Conservation (phyloP, 1,140 invertebrate genomes). For the Spodoptera litura region DNA sequence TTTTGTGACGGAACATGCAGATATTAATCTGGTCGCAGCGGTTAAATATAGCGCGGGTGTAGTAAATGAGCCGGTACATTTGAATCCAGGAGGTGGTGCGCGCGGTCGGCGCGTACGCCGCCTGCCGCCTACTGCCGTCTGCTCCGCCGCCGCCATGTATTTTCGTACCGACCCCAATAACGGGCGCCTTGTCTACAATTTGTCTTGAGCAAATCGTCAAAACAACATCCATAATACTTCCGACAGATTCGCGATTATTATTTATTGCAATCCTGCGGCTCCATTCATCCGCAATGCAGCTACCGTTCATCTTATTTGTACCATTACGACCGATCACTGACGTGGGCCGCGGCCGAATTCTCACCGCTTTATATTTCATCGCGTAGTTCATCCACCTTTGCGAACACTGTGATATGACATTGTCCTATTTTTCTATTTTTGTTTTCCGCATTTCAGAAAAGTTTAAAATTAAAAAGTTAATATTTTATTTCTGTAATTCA, state of each 20-base stretch:
- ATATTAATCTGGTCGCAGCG: conserved; percentile 77
- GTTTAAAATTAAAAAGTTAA: conserved; percentile 20
- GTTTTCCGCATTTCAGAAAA: conserved; percentile 32
- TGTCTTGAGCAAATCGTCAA: conserved; percentile 82
- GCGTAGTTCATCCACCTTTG: conserved; percentile 35
- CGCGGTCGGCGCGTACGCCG: conserved; percentile 83
- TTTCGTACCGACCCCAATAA: conserved; percentile 83
- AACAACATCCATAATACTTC: conserved; percentile 70
- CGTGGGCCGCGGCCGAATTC: background rate
- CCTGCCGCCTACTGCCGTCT: conserved; percentile 79
- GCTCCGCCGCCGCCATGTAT: conserved; percentile 75
- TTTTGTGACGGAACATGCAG: conserved; percentile 76
- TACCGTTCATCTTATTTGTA: conserved; percentile 25
- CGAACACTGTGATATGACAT: conserved; percentile 33
- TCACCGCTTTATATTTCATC: conserved; percentile 7
- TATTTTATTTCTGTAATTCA: conserved; percentile 21
- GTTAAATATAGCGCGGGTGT: conserved; percentile 80
- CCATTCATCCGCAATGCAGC: conserved; percentile 52
- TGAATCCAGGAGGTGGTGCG: conserved; percentile 68
- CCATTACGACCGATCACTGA: background rate
- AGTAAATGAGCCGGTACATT: conserved; percentile 77
- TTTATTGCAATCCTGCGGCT: conserved; percentile 56
- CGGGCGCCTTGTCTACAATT: conserved; percentile 82
- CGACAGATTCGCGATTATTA: conserved; percentile 61
- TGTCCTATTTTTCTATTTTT: conserved; percentile 39